Evolutionary conservation across 2,888 invertebrate species (phyloP), one percentile per base, ranked within the genome.

Genomic region (Creontiades dilutus): DNA sequence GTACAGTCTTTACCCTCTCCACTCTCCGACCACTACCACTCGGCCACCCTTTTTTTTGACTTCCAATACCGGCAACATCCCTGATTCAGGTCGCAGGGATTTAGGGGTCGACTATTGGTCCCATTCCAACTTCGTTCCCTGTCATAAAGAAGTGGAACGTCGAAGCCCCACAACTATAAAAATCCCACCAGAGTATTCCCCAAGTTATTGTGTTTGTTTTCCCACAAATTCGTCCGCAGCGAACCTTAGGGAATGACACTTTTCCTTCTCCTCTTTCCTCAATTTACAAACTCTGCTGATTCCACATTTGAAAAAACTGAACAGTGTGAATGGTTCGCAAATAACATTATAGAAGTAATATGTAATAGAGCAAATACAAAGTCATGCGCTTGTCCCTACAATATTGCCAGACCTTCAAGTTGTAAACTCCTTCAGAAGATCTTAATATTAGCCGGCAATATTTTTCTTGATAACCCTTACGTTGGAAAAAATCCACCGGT

Each of bases 161-260:
- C 19, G 28, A 76, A 28, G 37, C 76, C 46, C 46, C 28, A 28
- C 23, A 78, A 37, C n/a, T 46, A 78, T 78, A 78, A 78, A 78
- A 78, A 78, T 19, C 78, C 78, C 78, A 16, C 9, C 46, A 78
- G 46, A 78, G 46, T 46, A 37, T 85, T 85, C 46, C 57, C 23
- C 85, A 37, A 85, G 85, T 85, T 85, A 85, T 85, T 85, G 85
- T 85, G 85, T 85, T 85, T 85, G 85, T 57, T 85, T 57, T 68
- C 82, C 27, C 82, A 52, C 82, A 52, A 52, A 82, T 52, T 52
- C 52, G 68, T 82, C 27, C 52, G 48, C 3, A 27, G 82, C 52
- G 48, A 82, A 82, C 47, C 82, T 52, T 82, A 23, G 47, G 16
- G 82, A 52, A 82, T 23, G 52, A 47, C 52, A 52, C n/a, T 52